These are phyloP conservation scores for Sphaerodactylus townsendi DNA, from an alignment of 2,113 vertebrate species.

Conservation along the genomic window DNA sequence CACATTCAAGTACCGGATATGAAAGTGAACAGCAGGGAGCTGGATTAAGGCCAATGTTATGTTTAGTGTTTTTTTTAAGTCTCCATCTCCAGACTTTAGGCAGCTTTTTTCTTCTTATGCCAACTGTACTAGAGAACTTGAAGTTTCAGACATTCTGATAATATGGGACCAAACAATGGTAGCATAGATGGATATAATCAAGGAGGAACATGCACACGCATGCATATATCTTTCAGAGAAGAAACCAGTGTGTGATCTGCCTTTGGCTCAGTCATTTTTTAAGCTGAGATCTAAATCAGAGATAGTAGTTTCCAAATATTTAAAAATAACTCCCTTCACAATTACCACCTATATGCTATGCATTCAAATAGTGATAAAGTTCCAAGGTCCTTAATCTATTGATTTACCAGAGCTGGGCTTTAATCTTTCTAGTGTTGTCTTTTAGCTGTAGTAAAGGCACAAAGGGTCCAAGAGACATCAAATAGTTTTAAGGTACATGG, in stretches of 20 bases:
- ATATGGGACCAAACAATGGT: conserved; percentile 22
- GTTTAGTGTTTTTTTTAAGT: conserved; percentile 8
- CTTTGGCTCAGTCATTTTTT: not conserved
- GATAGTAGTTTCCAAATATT: too few relatives aligned
- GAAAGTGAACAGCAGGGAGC: conserved; percentile 37
- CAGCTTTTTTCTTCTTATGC: conserved; percentile 24
- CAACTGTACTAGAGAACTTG: conserved; percentile 33
- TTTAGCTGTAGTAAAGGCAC: too few relatives aligned
- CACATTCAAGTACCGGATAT: conserved; percentile 39
- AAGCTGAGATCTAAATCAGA: too few relatives aligned
- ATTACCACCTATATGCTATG: too few relatives aligned
- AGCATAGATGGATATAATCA: not conserved
- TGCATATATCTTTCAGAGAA: not conserved
- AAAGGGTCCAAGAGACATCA: too few relatives aligned
- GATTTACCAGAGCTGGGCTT: too few relatives aligned
- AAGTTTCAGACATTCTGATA: conserved; percentile 23
- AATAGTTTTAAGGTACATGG: too few relatives aligned
- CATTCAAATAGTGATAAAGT: too few relatives aligned
- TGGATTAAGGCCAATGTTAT: conserved; percentile 34
- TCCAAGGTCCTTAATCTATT: too few relatives aligned
- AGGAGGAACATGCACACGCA: too few relatives aligned
- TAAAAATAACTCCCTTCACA: too few relatives aligned
- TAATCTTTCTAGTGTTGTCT: too few relatives aligned
- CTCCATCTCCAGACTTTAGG: not conserved
- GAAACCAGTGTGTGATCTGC: not conserved